Percentiles rank a stretch among this genome's conserved stretches.
Evolutionary conservation across 2,888 invertebrate species (phyloP).

Genomic region (Nemotelus pantherinus): DNA sequence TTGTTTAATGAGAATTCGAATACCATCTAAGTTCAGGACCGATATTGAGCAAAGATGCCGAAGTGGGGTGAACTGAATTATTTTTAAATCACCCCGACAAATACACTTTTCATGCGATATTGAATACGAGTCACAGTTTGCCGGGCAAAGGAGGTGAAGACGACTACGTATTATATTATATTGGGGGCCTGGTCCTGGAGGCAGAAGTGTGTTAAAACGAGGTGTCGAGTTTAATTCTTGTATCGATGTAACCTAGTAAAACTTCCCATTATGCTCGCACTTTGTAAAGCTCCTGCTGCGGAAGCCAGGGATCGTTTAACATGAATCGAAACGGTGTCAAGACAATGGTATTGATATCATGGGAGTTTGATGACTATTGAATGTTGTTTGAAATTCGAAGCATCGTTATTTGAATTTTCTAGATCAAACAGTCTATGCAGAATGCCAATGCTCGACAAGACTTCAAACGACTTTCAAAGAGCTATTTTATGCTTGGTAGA

Average conservation of each 20-base stretch:
- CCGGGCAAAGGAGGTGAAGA: background rate
- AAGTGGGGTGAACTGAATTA: slow-evolving; percentile 25
- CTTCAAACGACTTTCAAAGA: background rate
- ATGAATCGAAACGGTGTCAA: background rate
- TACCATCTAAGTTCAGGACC: background rate
- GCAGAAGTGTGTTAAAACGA: slow-evolving; percentile 43
- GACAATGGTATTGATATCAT: slow-evolving; percentile 2
- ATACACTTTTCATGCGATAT: slow-evolving; percentile 31
- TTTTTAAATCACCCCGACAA: background rate
- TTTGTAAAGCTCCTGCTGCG: no score
- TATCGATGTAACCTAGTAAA: slow-evolving; percentile 21
- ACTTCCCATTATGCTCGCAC: background rate
- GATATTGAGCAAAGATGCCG: background rate
- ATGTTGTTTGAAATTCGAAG: slow-evolving; percentile 9
- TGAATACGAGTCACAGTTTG: slow-evolving; percentile 2
- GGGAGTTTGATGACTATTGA: background rate
- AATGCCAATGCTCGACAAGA: background rate
- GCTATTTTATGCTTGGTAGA: no score
- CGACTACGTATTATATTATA: background rate
- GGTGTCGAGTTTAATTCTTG: slow-evolving; percentile 42
- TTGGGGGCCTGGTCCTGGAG: slow-evolving; percentile 23
- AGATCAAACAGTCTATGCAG: background rate
- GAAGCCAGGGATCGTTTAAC: background rate
- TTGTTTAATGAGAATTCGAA: slow-evolving; percentile 27
- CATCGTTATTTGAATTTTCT: background rate